Percentiles rank a stretch among this genome's conserved stretches.
Conservation (phyloP, 1,140 invertebrate species). For the Gryllus bimaculatus region DNA sequence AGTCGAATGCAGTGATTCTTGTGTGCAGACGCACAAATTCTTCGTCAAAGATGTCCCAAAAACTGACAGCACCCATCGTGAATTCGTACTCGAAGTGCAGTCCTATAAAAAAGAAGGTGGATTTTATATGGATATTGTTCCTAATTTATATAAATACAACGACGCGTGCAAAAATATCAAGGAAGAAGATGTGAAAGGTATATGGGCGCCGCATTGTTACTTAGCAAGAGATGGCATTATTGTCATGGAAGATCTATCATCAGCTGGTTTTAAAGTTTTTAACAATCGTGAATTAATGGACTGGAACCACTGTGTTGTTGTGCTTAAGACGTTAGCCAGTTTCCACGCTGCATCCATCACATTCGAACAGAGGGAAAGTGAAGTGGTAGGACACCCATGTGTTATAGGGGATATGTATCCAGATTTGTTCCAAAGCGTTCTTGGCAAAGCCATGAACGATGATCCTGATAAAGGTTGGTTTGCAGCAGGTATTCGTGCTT, state of each 20-base stretch:
- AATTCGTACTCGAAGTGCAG: too few relatives aligned
- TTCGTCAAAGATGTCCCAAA: too few relatives aligned
- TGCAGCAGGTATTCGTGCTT: slow-evolving; percentile 34
- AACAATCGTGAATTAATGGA: slow-evolving; percentile 25
- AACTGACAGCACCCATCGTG: too few relatives aligned
- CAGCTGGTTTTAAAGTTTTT: too few relatives aligned
- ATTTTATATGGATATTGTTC: too few relatives aligned
- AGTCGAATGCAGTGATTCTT: too few relatives aligned
- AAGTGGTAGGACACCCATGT: not conserved
- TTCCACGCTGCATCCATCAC: slow-evolving; percentile 45
- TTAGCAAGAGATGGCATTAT: too few relatives aligned
- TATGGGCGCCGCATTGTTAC: too few relatives aligned
- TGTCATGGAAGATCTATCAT: too few relatives aligned
- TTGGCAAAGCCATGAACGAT: slow-evolving; percentile 36
- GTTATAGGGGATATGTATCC: slow-evolving; percentile 36
- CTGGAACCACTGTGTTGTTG: slow-evolving; percentile 39
- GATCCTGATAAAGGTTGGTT: slow-evolving; percentile 34
- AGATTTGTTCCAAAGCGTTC: slow-evolving; percentile 38
- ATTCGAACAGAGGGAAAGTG: slow-evolving; percentile 38
- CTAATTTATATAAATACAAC: too few relatives aligned
- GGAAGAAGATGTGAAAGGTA: not conserved
- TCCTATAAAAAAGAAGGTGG: too few relatives aligned
- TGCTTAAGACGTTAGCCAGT: slow-evolving; percentile 40
- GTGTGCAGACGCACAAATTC: too few relatives aligned
- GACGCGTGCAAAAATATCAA: not conserved